A percentile compares a stretch with the other conserved stretches of the same genome.
These are phyloP conservation scores for Tetragonula carbonaria DNA, from an alignment of 2,888 invertebrate genomes.

Conservation along the genomic window DNA sequence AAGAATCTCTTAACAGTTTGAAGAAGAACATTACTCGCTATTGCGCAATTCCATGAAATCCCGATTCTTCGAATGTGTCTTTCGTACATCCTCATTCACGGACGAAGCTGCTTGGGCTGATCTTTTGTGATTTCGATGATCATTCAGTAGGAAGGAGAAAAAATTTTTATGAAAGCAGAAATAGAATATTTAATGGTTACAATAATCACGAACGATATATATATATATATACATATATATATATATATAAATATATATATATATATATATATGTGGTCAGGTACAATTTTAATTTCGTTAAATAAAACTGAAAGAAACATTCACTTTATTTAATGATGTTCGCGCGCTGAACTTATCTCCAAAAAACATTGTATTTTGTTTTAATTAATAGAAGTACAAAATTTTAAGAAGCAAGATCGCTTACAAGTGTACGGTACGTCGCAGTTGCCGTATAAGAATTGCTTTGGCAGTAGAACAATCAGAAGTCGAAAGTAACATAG, in stretches of 20 bases:
- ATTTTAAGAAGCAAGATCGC: slow-evolving; percentile 66
- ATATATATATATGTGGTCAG: slow-evolving; percentile 22
- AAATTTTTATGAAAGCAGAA: slow-evolving; percentile 14
- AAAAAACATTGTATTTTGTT: slow-evolving; percentile 57
- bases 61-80: not conserved
- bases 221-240: too few relatives aligned
- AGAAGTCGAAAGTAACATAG: slow-evolving; percentile 65
- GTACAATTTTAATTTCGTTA: slow-evolving; percentile 40
- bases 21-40: not conserved
- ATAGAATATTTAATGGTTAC: slow-evolving; percentile 21
- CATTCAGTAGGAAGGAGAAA: not conserved
- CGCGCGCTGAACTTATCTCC: slow-evolving; percentile 61
- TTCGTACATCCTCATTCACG: too few relatives aligned
- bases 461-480: slow-evolving; percentile 72
- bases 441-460: slow-evolving; percentile 65
- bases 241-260: too few relatives aligned
- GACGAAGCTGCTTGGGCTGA: not conserved
- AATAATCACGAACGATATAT: not conserved
- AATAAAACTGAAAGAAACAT: slow-evolving; percentile 65
- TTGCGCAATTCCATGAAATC: slow-evolving; percentile 7
- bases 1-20: not conserved
- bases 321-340: slow-evolving; percentile 65
- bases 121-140: not conserved
- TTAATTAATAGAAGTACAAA: slow-evolving; percentile 68
- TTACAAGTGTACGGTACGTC: slow-evolving; percentile 60